Base-by-base conservation (phyloP, 2,888 invertebrate genomes). In the Plagiodera versicolora region DNA sequence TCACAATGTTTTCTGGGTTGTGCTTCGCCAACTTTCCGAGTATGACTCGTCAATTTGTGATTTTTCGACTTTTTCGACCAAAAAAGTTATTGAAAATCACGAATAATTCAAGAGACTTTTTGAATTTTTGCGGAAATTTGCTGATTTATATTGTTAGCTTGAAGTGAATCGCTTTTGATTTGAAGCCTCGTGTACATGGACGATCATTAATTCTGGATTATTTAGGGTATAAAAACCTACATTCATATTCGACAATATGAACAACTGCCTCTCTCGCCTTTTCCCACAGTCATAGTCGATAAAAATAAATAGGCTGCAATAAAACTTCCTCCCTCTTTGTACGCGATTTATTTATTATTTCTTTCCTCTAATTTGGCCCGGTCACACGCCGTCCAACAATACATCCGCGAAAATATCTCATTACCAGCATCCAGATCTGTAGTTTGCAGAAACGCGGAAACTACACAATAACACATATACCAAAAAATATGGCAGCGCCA, bases 401-500 rank as follows among this genome's bases (percentile, higher is more conserved):
- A 44, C 53, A 62, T 66, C 68, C 66, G 63, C 61, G 72, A 76
- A 75, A 72, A 68, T 68, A 68, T 67, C 71, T 73, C 73, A 74
- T 76, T 76, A 74, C 73, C 65, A 53, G 63, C 66, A 61, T 67
- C 70, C 39, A 70, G 70, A 70, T 69, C 70, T 69, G 65, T 70
- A 70, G 68, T 71, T 72, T 71, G 69, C 70, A 66, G 58, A 69
- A 71, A 74, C 67, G 63, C 70, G 74, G 73, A 76, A 76, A 76
- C 69, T 66, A 69, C 70, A 74, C 73, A 74, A 75, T 71, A 70
- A 72, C 70, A 59, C 56, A 68, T 69, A 69, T 75, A 75, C 72
- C 71, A 74, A 75, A 75, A 76, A 76, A 77, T 74, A 74, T 75
- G 72, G 72, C 70, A 70, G 67, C 62, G 68, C 62, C 44, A 58